phyloP scores from a whole-genome alignment of 2,888 invertebrate genomes.

The Nomada hirtipes region DNA sequence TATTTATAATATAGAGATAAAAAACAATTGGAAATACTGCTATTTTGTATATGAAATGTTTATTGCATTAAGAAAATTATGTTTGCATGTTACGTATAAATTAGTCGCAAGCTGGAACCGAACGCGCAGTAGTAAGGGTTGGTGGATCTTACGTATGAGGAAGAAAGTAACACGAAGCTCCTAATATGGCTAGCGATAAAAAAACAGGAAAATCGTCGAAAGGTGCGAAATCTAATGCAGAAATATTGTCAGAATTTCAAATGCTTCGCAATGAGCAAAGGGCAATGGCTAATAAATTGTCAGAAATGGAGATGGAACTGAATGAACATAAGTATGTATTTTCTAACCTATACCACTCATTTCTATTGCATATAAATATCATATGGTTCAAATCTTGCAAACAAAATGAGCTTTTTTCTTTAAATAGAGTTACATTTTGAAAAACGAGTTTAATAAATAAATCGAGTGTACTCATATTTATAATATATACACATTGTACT shows the following conservation, averaged over 20 bases:
- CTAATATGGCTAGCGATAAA: slow-evolving; percentile 83
- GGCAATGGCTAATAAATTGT: slow-evolving; percentile 93
- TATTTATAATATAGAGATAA: not conserved
- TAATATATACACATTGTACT: not conserved
- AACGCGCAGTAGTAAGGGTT: not conserved
- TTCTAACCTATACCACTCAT: slow-evolving; percentile 70
- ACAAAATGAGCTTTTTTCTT: not conserved
- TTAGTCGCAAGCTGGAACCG: slow-evolving; percentile 15
- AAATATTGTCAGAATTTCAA: slow-evolving; percentile 95
- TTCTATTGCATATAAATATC: not conserved
- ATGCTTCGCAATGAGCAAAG: slow-evolving; percentile 94
- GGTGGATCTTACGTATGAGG: slow-evolving; percentile 23
- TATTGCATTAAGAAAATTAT: not conserved
- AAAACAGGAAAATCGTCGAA: slow-evolving; percentile 76
- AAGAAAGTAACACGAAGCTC: slow-evolving; percentile 60
- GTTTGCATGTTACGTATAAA: slow-evolving; percentile 1
- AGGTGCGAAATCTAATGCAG: slow-evolving; percentile 86
- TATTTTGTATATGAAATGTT: not conserved
- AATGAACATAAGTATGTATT: slow-evolving; percentile 96
- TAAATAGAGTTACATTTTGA: not conserved
- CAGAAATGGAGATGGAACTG: slow-evolving; percentile 96
- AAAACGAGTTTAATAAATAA: not conserved
- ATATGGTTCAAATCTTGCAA: not conserved
- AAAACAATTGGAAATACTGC: not conserved
- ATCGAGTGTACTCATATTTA: not conserved